A percentile compares a stretch with the other conserved stretches of the same genome.
Conservation (phyloP, 2,888 invertebrate species). For the Cantharis rustica region DNA sequence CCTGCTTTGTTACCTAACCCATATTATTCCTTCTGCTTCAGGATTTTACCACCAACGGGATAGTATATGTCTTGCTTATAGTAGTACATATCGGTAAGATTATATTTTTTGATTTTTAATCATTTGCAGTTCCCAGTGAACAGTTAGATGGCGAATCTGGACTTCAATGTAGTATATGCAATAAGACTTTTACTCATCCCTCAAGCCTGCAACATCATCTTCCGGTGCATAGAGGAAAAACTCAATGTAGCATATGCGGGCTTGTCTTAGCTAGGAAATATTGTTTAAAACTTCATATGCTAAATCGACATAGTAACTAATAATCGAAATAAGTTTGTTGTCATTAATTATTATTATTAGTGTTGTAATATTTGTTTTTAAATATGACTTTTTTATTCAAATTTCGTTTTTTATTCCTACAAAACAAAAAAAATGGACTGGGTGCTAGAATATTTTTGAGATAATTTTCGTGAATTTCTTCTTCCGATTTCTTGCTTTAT, state of each 20-base stretch:
- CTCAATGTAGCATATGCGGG: background rate
- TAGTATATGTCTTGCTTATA: background rate
- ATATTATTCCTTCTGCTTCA: background rate
- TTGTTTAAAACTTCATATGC: background rate
- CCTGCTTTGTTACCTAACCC: background rate
- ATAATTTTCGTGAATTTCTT: background rate
- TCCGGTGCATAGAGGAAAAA: background rate
- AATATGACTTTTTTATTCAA: background rate
- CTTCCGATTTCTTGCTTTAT: too few species aligned
- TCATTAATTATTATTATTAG: background rate
- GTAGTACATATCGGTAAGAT: background rate
- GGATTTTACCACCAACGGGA: background rate
- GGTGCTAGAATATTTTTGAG: too few species aligned
- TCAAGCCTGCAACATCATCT: background rate
- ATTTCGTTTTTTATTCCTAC: background rate
- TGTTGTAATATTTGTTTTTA: background rate
- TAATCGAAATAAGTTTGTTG: background rate
- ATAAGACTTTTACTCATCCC: slow-evolving; percentile 1
- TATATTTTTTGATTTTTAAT: background rate
- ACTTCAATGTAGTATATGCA: background rate
- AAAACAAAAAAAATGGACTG: too few species aligned
- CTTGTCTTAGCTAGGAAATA: background rate
- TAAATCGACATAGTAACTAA: background rate
- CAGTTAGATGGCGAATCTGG: background rate
- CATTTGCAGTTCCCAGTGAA: background rate